Base-by-base conservation (phyloP, 1,140 invertebrate species). In the Coenobita brevimanus region DNA sequence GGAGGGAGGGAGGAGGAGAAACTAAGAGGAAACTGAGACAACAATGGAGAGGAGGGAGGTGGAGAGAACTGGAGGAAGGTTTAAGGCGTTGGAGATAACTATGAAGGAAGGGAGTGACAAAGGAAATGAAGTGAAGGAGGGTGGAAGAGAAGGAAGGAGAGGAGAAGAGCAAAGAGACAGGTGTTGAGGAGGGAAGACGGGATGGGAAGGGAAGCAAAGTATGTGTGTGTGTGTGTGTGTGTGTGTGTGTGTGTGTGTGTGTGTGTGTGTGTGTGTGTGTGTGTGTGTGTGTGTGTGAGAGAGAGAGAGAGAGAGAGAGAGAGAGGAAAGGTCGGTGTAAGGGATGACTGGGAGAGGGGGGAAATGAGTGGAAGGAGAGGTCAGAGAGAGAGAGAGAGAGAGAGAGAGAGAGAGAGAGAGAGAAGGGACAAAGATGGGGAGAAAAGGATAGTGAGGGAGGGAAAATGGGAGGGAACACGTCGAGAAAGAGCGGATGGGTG, bases 201-300 rank as follows among this genome's bases (percentile, higher is more conserved):
- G 27, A 10, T 10, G 27, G 27, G 67, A 30, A 27, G 67, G 27
- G 67, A 30, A n/a, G n/a, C n/a, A n/a, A n/a, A n/a, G n/a, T n/a
- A n/a, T n/a, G n/a, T n/a, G n/a, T n/a, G 1, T 30, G 0, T 10
- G 27, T 13, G 54, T 62, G 57, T 4, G 57, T 62, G 57, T 62
- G 57, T 62, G 57, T 62, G 57, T n/a, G n/a, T n/a, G n/a, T n/a
- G n/a, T n/a, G n/a, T n/a, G n/a, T n/a, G n/a, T 62, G 57, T 62
- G 57, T 62, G 57, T 62, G 57, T 62, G 57, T 62, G 57, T 62
- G 57, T 36, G 69, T 36, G n/a, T 24, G 33, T 73, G 69, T 36
- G 33, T 24, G 69, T 73, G 69, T 73, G 69, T 73, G n/a, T 24
- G n/a, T 27, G 69, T 30, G 69, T 27, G 69, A 27, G 27, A 38